Conservation (phyloP, 2,797 vertebrate species). For the Sitta carolinensis region DNA sequence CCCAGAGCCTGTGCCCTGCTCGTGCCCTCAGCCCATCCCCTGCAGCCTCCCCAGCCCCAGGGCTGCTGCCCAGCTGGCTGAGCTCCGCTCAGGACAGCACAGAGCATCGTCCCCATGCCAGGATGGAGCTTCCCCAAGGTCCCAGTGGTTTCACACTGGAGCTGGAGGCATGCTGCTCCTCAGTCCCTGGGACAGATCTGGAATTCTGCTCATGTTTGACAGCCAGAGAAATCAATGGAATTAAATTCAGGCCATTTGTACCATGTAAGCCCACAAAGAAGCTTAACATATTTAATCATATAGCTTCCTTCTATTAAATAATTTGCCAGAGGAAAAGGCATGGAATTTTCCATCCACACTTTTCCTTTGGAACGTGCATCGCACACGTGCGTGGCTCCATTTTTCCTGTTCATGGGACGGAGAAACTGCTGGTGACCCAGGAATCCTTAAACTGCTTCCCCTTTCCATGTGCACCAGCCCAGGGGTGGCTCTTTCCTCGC, state of each 20-base stretch:
- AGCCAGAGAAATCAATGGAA: background rate
- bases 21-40: background rate
- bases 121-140: accelerated
- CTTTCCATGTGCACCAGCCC: background rate
- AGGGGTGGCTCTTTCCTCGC: background rate
- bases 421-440: background rate
- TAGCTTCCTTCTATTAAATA: background rate
- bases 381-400: background rate
- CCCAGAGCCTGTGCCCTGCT: background rate
- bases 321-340: background rate
- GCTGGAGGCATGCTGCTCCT: background rate
- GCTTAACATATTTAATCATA: constrained; percentile 37
- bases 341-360: background rate
- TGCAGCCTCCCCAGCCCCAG: background rate
- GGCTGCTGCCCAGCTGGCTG: background rate
- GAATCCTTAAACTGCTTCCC: background rate
- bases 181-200: background rate
- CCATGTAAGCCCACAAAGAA: background rate
- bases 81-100: background rate
- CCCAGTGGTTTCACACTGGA: background rate
- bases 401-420: background rate
- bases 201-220: background rate
- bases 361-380: background rate
- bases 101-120: accelerated
- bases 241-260: background rate